Conservation (phyloP, 2,888 invertebrate genomes). For the Alitta virens region DNA sequence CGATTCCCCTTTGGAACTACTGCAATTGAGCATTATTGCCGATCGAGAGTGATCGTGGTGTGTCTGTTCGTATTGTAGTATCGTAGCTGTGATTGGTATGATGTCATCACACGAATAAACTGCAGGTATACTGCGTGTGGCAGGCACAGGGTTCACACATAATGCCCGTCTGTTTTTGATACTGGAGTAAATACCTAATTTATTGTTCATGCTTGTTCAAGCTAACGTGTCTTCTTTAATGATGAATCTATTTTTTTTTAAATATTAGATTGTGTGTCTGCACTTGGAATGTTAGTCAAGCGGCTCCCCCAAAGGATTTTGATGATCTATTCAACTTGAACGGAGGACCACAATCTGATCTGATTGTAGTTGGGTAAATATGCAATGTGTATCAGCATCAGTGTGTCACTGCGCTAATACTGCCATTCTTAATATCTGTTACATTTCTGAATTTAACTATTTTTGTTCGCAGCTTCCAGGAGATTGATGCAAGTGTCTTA, state of each 20-base stretch:
- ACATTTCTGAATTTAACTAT: neutral
- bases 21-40: too few relatives aligned
- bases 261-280: slow-evolving; percentile 22
- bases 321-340: slow-evolving; percentile 70
- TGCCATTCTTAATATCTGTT: neutral
- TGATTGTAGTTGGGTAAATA: slow-evolving; percentile 78
- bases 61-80: too few relatives aligned
- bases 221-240: too few relatives aligned
- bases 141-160: too few relatives aligned
- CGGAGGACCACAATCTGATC: slow-evolving; percentile 72
- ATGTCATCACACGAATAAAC: too few relatives aligned
- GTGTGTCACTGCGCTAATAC: neutral
- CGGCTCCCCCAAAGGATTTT: slow-evolving; percentile 64
- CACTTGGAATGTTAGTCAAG: slow-evolving; percentile 32
- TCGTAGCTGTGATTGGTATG: too few relatives aligned
- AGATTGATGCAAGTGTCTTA: slow-evolving; percentile 73
- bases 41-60: too few relatives aligned
- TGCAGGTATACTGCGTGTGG: too few relatives aligned
- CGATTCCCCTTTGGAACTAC: too few relatives aligned
- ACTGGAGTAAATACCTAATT: too few relatives aligned
- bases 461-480: slow-evolving; percentile 63
- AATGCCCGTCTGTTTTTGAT: too few relatives aligned
- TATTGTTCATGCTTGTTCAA: too few relatives aligned
- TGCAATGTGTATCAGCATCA: neutral
- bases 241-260: neutral